Evolutionary conservation across 2,797 vertebrate species (phyloP).

Genomic region (Chelmon rostratus): DNA sequence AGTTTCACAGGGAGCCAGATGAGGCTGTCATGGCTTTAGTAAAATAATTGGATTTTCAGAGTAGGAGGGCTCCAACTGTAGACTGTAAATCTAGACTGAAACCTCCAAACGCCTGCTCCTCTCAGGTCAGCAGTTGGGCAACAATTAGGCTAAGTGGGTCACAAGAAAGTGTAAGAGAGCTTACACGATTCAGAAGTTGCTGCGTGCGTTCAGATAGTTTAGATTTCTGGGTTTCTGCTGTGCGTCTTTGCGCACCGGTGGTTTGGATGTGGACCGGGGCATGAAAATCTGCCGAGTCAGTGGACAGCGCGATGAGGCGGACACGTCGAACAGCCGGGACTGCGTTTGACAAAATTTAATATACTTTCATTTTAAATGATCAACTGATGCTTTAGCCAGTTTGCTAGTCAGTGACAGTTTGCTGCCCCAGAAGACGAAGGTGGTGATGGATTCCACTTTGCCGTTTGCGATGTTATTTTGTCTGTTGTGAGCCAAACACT

Average conservation of each 20-base stretch:
- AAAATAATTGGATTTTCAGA: slow-evolving; percentile 75
- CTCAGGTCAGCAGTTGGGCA: slow-evolving; percentile 51
- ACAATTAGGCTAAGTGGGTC: slow-evolving; percentile 49
- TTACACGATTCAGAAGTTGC: background rate
- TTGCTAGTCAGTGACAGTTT: background rate
- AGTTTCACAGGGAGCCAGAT: slow-evolving; percentile 53
- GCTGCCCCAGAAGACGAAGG: background rate
- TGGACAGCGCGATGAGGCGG: background rate
- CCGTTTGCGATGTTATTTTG: background rate
- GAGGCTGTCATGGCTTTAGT: slow-evolving; percentile 60
- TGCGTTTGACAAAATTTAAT: background rate
- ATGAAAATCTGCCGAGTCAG: slow-evolving; percentile 31
- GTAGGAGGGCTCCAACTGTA: slow-evolving; percentile 50
- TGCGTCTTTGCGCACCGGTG: slow-evolving; percentile 37
- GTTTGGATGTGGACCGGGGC: slow-evolving; percentile 35
- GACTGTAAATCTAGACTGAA: slow-evolving; percentile 68
- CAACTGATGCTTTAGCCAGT: background rate
- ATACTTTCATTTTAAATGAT: background rate
- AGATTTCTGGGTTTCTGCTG: slow-evolving; percentile 8
- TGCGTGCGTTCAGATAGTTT: slow-evolving; percentile 18
- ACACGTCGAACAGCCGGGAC: background rate
- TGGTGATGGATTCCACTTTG: background rate
- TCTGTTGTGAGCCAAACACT: background rate
- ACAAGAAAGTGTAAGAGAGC: background rate
- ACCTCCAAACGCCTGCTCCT: slow-evolving; percentile 8